These are phyloP conservation scores for Tragelaphus scriptus DNA, from an alignment of 2,113 vertebrate species.

Conservation along the genomic window DNA sequence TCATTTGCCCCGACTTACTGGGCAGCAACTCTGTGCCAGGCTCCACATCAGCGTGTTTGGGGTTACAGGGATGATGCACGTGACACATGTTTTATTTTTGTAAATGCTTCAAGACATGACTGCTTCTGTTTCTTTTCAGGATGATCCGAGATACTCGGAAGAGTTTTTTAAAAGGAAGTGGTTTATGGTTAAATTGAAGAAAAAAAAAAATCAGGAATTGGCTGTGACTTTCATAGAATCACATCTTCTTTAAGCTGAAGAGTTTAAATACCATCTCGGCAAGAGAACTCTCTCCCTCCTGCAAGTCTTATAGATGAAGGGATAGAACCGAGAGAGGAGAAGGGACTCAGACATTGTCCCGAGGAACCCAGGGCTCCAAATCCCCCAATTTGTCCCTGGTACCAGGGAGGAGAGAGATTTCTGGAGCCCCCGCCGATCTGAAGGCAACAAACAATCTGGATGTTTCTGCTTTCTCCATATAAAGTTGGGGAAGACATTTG, in stretches of 20 bases:
- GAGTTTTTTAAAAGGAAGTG: slow-evolving; percentile 36
- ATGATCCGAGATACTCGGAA: not conserved
- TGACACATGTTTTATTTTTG: not conserved
- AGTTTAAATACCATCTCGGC: not conserved
- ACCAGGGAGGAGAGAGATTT: not conserved
- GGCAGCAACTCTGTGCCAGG: not conserved
- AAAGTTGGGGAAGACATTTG: not conserved
- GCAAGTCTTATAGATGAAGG: not conserved
- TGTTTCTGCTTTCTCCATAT: not conserved
- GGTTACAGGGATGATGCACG: not conserved
- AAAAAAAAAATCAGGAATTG: not conserved
- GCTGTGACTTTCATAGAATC: slow-evolving; percentile 6
- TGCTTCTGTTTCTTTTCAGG: slow-evolving; percentile 32
- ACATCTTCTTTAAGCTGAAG: not conserved
- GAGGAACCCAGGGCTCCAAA: accelerated
- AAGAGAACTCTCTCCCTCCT: not conserved
- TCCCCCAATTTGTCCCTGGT: accelerated
- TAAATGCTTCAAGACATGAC: not conserved
- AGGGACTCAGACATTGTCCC: not conserved
- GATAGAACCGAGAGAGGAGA: not conserved
- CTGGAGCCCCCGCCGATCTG: accelerated
- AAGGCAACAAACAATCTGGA: not conserved
- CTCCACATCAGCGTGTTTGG: accelerated
- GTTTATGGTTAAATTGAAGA: slow-evolving; percentile 12
- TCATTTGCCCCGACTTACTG: not conserved